These are phyloP conservation scores for Oncorhynchus keta DNA, from an alignment of 2,113 vertebrate species.

Conservation along the genomic window DNA sequence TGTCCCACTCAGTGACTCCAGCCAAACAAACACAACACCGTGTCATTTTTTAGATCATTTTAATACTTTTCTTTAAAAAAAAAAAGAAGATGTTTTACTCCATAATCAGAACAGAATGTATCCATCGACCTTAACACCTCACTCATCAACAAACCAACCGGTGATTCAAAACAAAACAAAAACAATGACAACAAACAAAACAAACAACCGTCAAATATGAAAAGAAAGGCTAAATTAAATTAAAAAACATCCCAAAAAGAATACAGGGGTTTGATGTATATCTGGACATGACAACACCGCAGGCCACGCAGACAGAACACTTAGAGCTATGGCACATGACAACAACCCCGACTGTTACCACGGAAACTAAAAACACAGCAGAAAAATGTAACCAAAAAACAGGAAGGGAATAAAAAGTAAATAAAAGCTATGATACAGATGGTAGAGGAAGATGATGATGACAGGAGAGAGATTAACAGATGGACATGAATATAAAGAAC, in stretches of 20 bases:
- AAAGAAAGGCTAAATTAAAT: conserved; percentile 28
- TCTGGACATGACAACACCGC: conserved; percentile 25
- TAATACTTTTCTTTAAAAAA: conserved; percentile 67
- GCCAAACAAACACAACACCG: not conserved
- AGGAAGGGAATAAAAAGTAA: not conserved
- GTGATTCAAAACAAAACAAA: conserved; percentile 56
- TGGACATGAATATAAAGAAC: not conserved
- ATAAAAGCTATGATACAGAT: conserved; percentile 29
- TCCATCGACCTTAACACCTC: conserved; percentile 67
- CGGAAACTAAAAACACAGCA: conserved; percentile 32
- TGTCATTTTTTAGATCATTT: conserved; percentile 59
- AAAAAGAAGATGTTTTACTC: conserved; percentile 61
- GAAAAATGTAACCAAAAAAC: conserved; percentile 13
- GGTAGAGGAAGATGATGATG: conserved; percentile 20
- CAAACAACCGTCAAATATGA: conserved; percentile 48
- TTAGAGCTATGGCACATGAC: conserved; percentile 49
- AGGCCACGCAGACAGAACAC: conserved; percentile 28
- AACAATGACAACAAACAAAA: conserved; percentile 28
- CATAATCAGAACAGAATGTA: conserved; percentile 66
- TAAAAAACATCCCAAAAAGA: conserved; percentile 29
- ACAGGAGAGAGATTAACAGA: conserved; percentile 24
- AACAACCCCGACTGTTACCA: conserved; percentile 41
- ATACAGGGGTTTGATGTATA: conserved; percentile 35
- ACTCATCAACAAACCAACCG: conserved; percentile 64
- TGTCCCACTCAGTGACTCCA: too few species aligned